Evolutionary conservation across 2,113 vertebrate genomes (phyloP).

Genomic region (Microcebus griseorufus): DNA sequence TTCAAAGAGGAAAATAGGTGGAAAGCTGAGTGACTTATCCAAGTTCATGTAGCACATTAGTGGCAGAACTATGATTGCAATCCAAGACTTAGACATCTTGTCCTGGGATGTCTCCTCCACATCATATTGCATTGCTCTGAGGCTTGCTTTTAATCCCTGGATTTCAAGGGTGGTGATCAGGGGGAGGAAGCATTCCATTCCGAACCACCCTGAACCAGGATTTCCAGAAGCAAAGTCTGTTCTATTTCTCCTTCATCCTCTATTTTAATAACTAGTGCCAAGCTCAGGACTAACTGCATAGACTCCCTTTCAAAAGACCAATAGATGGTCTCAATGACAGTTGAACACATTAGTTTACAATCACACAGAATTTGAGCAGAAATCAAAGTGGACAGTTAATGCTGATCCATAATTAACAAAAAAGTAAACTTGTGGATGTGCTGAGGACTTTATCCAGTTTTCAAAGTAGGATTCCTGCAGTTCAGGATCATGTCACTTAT

Average conservation of each 20-base stretch:
- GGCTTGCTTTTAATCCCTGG: conserved; percentile 29
- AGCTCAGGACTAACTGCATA: conserved; percentile 49
- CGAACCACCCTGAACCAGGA: not conserved
- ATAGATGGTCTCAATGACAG: not conserved
- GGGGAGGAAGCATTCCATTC: not conserved
- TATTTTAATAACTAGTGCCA: not conserved
- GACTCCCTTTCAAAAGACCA: conserved; percentile 47
- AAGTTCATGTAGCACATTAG: not conserved
- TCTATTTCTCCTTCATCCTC: not conserved
- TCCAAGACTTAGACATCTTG: not conserved
- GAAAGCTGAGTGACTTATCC: not conserved
- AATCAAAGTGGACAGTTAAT: not conserved
- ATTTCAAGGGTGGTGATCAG: not conserved
- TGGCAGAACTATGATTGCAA: not conserved
- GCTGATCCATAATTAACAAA: not conserved
- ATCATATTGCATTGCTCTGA: not conserved
- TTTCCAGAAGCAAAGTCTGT: conserved; percentile 14
- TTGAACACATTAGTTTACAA: not conserved
- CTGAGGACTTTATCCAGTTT: conserved; percentile 19
- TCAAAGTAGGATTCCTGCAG: not conserved
- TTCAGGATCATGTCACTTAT: conserved; percentile 10
- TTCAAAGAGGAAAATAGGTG: not conserved
- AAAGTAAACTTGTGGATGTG: not conserved
- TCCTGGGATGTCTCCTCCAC: not conserved
- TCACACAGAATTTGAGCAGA: not conserved